Base-by-base conservation (phyloP, 2,888 invertebrate species). In the Trichacis sp. region DNA sequence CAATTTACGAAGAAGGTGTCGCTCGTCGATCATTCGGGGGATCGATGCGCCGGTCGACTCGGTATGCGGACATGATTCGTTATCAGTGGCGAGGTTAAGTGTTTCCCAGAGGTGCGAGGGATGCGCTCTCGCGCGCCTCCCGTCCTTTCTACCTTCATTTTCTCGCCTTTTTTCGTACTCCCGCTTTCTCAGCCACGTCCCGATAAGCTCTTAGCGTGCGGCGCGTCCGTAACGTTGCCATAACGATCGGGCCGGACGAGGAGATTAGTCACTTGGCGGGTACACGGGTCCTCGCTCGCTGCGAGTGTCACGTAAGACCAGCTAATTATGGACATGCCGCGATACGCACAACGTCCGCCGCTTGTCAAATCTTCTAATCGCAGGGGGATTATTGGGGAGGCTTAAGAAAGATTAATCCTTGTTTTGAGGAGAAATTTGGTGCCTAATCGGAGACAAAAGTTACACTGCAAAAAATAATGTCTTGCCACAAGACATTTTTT, bases 21-120 rank as follows among this genome's bases (percentile, higher is more conserved):
- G 72, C 71, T 75, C 77, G 73, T 77, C 71, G 74, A 77, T 78
- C 77, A 77, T 75, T 72, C 56, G 68, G 47, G 50, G 62, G 42
- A 52, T 57, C 54, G 52, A 42, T 42, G 50, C 40, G 61, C 62
- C 63, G 64, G 53, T n/a, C 49, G 68, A 65, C 71, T 66, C 70
- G 76, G 78, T 75, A 81, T 77, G 80, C 80, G 79, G 76, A 77
- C 76, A 69, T 77, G 78, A 81, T 81, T 79, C 77, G 76, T 77
- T 77, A 80, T 80, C 80, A 71, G 72, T 69, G 69, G 51, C 67
- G 70, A 72, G 77, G 77, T 77, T 80, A 77, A 80, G 72, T 73
- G 76, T 77, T 81, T 79, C 77, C 73, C 74, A 77, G 71, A 71
- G 73, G 70, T 65, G 71, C 64, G 70, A 64, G 63, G 63, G 68